Conservation (phyloP, 2,797 vertebrate species). For the Hephaestus fuliginosus region DNA sequence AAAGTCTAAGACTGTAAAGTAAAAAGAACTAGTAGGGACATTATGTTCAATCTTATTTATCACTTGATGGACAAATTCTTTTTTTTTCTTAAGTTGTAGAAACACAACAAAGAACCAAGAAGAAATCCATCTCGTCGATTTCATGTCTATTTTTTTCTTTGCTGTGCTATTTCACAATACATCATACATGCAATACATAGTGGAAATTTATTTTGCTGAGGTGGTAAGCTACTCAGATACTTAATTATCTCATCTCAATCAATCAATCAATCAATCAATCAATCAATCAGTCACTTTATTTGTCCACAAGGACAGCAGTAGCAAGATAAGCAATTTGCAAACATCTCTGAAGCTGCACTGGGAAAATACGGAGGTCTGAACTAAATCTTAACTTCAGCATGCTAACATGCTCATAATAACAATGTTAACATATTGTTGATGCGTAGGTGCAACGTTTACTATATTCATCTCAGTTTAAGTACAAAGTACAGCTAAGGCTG, state of each 20-base stretch:
- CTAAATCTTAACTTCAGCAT: background rate
- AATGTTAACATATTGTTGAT: background rate
- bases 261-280: background rate
- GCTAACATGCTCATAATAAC: background rate
- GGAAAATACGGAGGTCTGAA: background rate
- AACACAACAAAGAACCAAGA: conserved; percentile 7
- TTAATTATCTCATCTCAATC: background rate
- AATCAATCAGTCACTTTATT: background rate
- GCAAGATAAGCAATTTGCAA: background rate
- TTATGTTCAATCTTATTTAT: conserved; percentile 22
- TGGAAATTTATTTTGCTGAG: background rate
- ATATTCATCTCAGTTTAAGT: background rate
- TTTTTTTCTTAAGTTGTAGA: conserved; percentile 17
- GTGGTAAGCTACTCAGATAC: background rate
- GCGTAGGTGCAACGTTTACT: background rate
- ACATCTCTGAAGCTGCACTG: no score
- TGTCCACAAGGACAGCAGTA: background rate
- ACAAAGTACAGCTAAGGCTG: background rate
- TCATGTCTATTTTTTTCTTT: background rate
- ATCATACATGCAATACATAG: background rate
- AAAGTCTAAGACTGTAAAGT: no score
- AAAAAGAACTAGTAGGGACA: background rate
- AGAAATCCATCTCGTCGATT: background rate
- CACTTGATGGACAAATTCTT: background rate
- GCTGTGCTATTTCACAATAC: background rate